A percentile compares a stretch with the other conserved stretches of the same genome.
These are phyloP conservation scores for Dasyornis broadbenti DNA, from an alignment of 2,113 vertebrate species.

Conservation along the genomic window DNA sequence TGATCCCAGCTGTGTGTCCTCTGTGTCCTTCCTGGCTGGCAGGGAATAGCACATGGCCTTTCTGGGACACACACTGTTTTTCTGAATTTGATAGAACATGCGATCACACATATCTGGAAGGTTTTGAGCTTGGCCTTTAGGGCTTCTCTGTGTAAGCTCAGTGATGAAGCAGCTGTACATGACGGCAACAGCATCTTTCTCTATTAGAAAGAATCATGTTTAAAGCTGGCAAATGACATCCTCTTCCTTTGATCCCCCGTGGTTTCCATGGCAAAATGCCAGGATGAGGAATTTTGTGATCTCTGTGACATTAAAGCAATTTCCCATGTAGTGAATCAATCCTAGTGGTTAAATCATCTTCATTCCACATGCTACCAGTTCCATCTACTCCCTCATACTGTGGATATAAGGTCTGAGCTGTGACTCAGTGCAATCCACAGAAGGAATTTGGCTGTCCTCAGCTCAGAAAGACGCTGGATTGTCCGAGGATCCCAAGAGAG, in stretches of 20 bases:
- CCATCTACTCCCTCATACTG: neutral
- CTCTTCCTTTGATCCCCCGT: neutral
- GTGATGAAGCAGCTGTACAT: neutral
- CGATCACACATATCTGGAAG: accelerated
- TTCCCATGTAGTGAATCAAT: neutral
- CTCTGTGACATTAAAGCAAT: neutral
- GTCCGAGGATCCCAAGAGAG: neutral
- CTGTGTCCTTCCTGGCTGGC: neutral
- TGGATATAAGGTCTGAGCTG: neutral
- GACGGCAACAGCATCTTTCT: neutral
- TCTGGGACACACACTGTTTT: accelerated
- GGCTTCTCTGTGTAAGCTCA: neutral
- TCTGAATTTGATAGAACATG: neutral
- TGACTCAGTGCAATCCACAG: neutral
- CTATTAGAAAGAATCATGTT: neutral
- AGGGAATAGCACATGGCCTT: neutral
- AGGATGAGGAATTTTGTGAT: neutral
- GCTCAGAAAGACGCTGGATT: neutral
- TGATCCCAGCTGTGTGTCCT: neutral
- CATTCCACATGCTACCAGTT: neutral
- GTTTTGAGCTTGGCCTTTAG: neutral
- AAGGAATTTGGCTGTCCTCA: neutral
- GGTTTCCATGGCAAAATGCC: neutral
- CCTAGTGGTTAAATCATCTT: neutral
- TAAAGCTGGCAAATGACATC: neutral